These are phyloP conservation scores for Bettongia penicillata DNA, from an alignment of 2,113 vertebrate species.

Conservation along the genomic window DNA sequence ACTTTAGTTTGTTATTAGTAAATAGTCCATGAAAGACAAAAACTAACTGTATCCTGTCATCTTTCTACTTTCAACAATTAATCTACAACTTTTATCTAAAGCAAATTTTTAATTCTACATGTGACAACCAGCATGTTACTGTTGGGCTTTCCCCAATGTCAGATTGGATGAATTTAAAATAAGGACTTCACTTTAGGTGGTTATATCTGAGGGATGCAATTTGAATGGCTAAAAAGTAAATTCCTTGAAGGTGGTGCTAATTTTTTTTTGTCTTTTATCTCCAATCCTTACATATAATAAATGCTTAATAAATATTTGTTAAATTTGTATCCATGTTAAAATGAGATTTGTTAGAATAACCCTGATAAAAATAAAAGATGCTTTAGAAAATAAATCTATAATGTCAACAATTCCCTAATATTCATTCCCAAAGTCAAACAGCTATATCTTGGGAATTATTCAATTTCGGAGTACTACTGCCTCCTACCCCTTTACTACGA, in stretches of 20 bases:
- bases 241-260: not conserved
- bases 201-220: slow-evolving; percentile 11
- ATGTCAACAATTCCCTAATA: slow-evolving; percentile 30
- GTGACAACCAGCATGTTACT: slow-evolving; percentile 3
- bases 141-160: not conserved
- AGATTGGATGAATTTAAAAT: slow-evolving; percentile 41
- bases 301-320: not conserved
- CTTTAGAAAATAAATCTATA: slow-evolving; percentile 39
- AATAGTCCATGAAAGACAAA: slow-evolving; percentile 11
- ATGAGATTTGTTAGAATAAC: not conserved
- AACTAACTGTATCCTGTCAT: slow-evolving; percentile 39
- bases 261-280: not conserved
- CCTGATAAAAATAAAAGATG: slow-evolving; percentile 10
- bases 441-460: slow-evolving; percentile 16
- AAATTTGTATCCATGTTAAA: not conserved
- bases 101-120: slow-evolving; percentile 20
- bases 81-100: slow-evolving; percentile 37
- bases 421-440: slow-evolving; percentile 14
- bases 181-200: not conserved
- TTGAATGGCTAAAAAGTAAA: slow-evolving; percentile 43
- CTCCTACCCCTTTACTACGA: slow-evolving; percentile 14
- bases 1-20: not conserved
- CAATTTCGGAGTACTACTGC: slow-evolving; percentile 8
- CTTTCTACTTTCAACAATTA: slow-evolving; percentile 46
- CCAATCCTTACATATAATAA: not conserved